These are phyloP conservation scores for Blastobasis adustella DNA, from an alignment of 2,888 invertebrate species.

Conservation along the genomic window DNA sequence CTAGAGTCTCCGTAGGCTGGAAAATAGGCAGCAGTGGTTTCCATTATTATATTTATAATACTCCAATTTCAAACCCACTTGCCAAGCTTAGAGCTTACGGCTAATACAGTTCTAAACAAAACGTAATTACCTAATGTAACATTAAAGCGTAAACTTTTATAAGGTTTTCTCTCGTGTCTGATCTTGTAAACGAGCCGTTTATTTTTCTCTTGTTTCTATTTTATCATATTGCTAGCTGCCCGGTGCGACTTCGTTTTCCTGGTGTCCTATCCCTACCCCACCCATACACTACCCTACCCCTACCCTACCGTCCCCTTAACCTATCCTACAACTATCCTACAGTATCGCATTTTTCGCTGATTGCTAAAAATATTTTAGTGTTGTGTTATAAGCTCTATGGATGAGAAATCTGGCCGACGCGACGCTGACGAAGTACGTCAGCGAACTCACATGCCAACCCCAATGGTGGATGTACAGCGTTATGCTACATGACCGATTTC, in stretches of 20 bases:
- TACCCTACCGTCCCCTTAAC: neutral
- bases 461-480: no score
- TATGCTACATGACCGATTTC: no score
- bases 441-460: no score
- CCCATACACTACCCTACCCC: neutral
- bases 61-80: no score
- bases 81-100: neutral
- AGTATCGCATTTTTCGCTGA: neutral
- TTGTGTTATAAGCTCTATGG: no score
- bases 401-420: no score
- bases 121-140: no score
- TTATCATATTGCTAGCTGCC: neutral
- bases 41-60: no score
- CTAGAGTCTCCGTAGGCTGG: no score
- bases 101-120: neutral
- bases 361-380: neutral
- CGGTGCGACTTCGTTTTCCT: neutral
- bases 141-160: no score
- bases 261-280: neutral
- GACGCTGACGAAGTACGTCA: no score
- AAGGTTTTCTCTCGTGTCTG: neutral
- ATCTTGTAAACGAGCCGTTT: neutral
- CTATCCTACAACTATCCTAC: neutral
- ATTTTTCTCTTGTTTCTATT: neutral
- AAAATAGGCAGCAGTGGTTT: no score